These are phyloP conservation scores for Ctenoplectra terminalis DNA, from an alignment of 1,140 invertebrate species.

Conservation along the genomic window DNA sequence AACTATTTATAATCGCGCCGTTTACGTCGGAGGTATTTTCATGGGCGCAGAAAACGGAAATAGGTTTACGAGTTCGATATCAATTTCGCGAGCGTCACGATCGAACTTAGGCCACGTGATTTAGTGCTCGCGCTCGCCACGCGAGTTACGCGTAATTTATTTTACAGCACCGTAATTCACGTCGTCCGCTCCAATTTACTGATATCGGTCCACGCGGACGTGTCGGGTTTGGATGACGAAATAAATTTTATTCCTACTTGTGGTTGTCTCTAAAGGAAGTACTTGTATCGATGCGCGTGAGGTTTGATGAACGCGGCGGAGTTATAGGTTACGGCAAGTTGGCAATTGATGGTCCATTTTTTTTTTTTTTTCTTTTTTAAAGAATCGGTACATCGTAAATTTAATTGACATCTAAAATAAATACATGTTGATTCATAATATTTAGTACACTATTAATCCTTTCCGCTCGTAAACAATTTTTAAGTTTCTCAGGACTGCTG, in stretches of 20 bases:
- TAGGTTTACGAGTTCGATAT: constrained; percentile 24
- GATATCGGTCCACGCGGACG: constrained; percentile 6
- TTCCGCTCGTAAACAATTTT: too few species aligned
- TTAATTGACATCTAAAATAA: too few species aligned
- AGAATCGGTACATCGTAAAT: too few species aligned
- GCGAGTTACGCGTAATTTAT: constrained; percentile 1
- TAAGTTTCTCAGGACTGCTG: too few species aligned
- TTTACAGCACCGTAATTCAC: constrained; percentile 32
- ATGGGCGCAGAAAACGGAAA: constrained; percentile 6
- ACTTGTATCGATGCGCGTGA: not conserved
- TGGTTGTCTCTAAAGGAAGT: too few species aligned
- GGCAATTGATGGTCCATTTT: too few species aligned
- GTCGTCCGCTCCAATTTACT: constrained; percentile 10
- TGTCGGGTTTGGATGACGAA: not conserved
- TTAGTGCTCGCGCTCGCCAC: constrained; percentile 2
- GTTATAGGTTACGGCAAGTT: too few species aligned
- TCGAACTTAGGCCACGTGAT: constrained; percentile 4
- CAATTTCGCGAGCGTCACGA: constrained; percentile 6
- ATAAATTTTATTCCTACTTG: not conserved
- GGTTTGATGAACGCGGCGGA: not conserved
- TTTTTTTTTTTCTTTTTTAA: too few species aligned
- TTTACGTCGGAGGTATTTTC: not conserved
- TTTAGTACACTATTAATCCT: too few species aligned
- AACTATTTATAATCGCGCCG: constrained; percentile 7
- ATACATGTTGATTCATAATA: too few species aligned